Conservation (phyloP, 2,113 vertebrate species). For the Pycnonotus jocosus region DNA sequence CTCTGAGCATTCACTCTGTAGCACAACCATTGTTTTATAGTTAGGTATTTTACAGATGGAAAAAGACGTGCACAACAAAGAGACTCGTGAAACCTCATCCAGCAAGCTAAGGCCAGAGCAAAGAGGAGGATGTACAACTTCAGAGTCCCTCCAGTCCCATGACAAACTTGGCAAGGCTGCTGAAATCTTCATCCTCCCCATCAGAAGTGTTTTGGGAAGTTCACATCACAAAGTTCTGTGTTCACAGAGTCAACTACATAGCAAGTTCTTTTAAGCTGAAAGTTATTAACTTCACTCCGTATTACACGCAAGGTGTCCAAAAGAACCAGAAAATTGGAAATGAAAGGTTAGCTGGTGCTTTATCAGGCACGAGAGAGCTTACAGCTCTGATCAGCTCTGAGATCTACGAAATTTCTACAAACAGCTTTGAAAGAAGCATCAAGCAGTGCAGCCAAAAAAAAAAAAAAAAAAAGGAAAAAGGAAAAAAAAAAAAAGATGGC, state of each 20-base stretch:
- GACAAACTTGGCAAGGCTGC: neutral
- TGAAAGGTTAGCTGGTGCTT: neutral
- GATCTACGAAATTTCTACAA: neutral
- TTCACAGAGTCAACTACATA: neutral
- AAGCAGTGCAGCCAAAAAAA: neutral
- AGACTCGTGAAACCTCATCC: neutral
- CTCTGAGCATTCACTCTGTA: neutral
- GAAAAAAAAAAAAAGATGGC: neutral
- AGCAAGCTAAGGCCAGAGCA: neutral
- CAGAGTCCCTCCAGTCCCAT: neutral
- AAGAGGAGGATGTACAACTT: neutral
- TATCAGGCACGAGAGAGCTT: neutral
- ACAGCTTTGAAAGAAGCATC: neutral
- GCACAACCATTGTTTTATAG: neutral
- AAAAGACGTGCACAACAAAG: neutral
- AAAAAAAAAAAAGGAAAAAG: too few relatives aligned
- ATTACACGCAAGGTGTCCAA: neutral
- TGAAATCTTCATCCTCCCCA: neutral
- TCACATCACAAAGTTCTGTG: neutral
- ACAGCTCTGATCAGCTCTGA: neutral
- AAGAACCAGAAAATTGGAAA: neutral
- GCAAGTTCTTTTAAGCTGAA: neutral
- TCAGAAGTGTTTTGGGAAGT: neutral
- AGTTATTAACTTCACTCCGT: neutral
- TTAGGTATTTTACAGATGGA: neutral